Percentiles rank a stretch among this genome's conserved stretches.
phyloP scores from a whole-genome alignment of 2,888 invertebrate species.

The Tuberolachnus salignus region DNA sequence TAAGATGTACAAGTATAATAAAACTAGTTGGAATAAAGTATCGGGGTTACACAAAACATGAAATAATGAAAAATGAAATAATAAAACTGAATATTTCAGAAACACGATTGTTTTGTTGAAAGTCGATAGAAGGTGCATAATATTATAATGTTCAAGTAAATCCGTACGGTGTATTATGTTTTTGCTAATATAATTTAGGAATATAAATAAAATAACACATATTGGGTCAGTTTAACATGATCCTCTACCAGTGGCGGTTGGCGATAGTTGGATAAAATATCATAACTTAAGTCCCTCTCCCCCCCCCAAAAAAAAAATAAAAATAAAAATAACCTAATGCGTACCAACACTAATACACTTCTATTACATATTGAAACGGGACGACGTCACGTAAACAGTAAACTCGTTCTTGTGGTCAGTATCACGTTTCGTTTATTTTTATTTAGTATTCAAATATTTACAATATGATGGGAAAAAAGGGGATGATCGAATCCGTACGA shows the following conservation, averaged over 20 bases:
- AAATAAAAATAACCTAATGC: too few species aligned
- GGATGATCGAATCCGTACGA: too few species aligned
- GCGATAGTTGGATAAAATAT: too few species aligned
- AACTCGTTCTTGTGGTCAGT: too few species aligned
- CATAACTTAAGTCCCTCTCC: too few species aligned
- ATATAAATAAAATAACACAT: constrained; percentile 17
- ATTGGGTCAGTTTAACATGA: constrained; percentile 39
- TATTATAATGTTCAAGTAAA: neutral
- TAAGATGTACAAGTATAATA: neutral
- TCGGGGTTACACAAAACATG: neutral
- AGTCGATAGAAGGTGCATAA: neutral
- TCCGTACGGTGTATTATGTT: constrained; percentile 30
- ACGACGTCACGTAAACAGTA: too few species aligned
- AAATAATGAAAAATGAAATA: neutral
- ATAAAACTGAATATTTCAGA: constrained; percentile 23
- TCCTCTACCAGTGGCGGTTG: neutral
- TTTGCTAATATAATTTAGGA: neutral
- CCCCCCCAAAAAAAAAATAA: too few species aligned
- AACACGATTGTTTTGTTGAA: neutral
- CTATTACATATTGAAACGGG: too few species aligned
- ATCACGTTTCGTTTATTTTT: too few species aligned
- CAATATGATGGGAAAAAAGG: too few species aligned
- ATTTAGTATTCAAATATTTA: too few species aligned
- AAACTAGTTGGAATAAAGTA: neutral
- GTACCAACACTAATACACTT: too few species aligned